Conservation (phyloP, 2,888 invertebrate genomes). For the Dione juno region DNA sequence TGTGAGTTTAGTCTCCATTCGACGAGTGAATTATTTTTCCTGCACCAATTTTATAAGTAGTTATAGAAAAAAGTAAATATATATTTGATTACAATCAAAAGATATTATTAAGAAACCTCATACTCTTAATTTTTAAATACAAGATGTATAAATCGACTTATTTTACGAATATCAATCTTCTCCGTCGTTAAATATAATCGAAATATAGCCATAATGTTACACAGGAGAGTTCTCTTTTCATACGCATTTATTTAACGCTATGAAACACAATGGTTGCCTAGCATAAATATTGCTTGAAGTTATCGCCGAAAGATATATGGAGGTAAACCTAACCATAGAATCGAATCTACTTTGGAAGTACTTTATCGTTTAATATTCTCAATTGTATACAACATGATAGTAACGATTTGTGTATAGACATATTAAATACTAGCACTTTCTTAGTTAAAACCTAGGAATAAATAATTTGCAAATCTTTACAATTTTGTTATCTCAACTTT, state of each 20-base stretch:
- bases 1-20: too few relatives aligned
- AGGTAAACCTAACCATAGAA: slow-evolving; percentile 24
- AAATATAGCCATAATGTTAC: slow-evolving; percentile 19
- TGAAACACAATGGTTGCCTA: slow-evolving; percentile 35
- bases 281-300: slow-evolving; percentile 38
- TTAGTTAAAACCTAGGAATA: too few relatives aligned
- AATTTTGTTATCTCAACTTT: too few relatives aligned
- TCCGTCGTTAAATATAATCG: background rate
- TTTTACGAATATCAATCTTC: background rate
- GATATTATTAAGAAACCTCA: too few relatives aligned
- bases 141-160: too few relatives aligned
- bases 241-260: slow-evolving; percentile 34
- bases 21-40: too few relatives aligned
- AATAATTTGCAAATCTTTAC: too few relatives aligned
- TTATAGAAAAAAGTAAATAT: too few relatives aligned
- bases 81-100: too few relatives aligned
- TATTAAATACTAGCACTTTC: background rate
- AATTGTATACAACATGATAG: background rate
- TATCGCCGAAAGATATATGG: slow-evolving; percentile 40
- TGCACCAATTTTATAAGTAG: too few relatives aligned
- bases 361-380: background rate
- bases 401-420: background rate
- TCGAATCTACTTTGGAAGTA: slow-evolving; percentile 2
- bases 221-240: slow-evolving; percentile 31
- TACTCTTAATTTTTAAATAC: too few relatives aligned